Conservation (phyloP, 2,888 invertebrate species). For the Neoaliturus tenellus region DNA sequence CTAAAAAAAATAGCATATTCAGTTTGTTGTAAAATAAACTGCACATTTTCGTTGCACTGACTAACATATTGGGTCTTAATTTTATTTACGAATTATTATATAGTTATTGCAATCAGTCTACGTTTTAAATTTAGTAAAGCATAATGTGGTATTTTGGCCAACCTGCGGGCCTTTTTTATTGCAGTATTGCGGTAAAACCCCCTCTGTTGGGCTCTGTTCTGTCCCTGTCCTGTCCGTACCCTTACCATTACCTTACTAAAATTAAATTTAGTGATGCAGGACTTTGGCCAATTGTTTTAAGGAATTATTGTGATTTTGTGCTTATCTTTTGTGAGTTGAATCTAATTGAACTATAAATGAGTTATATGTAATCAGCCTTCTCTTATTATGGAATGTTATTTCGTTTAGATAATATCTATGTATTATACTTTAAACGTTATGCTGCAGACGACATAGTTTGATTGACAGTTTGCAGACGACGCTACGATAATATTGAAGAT, state of each 20-base stretch:
- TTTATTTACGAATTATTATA: no score
- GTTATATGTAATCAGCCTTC: no score
- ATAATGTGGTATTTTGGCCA: not conserved
- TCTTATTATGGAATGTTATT: not conserved
- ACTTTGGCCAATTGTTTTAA: not conserved
- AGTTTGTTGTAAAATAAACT: no score
- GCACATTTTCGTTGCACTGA: no score
- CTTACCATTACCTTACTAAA: not conserved
- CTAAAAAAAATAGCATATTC: no score
- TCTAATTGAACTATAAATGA: no score
- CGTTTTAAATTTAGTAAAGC: no score
- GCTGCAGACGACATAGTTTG: conserved; percentile 14
- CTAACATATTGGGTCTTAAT: no score
- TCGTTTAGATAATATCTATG: not conserved
- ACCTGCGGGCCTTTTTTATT: not conserved
- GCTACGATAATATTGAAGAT: not conserved
- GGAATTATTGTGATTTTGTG: not conserved
- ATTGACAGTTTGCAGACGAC: conserved; percentile 6
- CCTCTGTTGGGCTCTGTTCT: no score
- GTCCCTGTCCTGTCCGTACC: no score
- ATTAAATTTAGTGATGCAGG: not conserved
- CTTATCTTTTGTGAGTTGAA: no score
- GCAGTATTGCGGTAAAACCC: not conserved
- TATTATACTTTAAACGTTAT: not conserved
- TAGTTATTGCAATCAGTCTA: no score